Evolutionary conservation across 2,113 vertebrate genomes (phyloP).

Genomic region (Okapia johnstoni): DNA sequence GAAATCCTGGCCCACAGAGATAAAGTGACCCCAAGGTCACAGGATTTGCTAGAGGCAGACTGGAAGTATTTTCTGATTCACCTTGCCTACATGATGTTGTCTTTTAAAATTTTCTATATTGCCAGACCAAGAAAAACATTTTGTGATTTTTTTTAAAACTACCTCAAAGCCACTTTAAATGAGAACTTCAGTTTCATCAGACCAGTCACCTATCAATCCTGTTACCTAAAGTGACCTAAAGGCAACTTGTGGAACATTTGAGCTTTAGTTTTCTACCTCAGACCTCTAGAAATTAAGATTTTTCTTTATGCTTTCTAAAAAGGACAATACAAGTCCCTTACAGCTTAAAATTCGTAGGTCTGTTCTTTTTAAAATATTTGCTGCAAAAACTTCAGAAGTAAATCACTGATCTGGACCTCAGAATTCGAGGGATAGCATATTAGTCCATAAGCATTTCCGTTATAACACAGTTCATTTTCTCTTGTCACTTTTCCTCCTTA

Average conservation of each 20-base stretch:
- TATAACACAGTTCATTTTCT: neutral
- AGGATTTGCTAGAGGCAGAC: neutral
- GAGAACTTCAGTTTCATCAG: neutral
- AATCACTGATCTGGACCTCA: neutral
- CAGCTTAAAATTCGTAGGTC: neutral
- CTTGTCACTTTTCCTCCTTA: neutral
- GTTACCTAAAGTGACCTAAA: neutral
- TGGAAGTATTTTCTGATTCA: neutral
- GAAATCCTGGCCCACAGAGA: neutral
- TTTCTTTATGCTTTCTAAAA: slow-evolving; percentile 21
- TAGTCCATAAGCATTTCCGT: neutral
- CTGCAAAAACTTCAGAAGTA: neutral
- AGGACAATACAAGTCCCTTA: neutral
- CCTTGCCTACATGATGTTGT: neutral
- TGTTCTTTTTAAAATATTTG: neutral
- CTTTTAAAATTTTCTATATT: neutral
- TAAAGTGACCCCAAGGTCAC: neutral
- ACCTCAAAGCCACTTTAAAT: neutral
- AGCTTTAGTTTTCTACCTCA: neutral
- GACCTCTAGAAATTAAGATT: slow-evolving; percentile 39
- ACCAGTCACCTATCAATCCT: neutral
- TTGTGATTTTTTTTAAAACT: neutral
- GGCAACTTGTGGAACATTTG: neutral
- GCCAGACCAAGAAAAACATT: neutral
- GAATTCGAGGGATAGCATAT: neutral